A percentile compares a stretch with the other conserved stretches of the same genome.
These are phyloP conservation scores for Eilema depressum DNA, from an alignment of 2,888 invertebrate genomes.

Conservation along the genomic window DNA sequence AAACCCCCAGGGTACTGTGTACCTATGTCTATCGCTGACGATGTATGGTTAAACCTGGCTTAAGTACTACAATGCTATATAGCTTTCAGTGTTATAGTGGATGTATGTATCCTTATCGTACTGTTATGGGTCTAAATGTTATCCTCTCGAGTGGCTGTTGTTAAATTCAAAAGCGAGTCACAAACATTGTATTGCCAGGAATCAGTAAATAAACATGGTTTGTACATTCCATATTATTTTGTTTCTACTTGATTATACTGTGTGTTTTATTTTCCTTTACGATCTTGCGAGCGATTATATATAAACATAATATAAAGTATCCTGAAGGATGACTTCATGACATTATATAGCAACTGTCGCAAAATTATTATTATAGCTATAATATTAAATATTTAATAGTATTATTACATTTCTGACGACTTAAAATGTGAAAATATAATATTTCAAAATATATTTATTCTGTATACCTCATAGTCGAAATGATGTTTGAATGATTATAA, in stretches of 20 bases:
- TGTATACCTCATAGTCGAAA: conserved; percentile 86
- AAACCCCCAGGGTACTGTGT: conserved; percentile 81
- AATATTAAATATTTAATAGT: conserved; percentile 62
- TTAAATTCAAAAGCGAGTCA: conserved; percentile 74
- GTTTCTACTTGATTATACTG: conserved; percentile 86
- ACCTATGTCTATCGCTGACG: conserved; percentile 72
- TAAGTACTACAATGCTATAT: conserved; percentile 70
- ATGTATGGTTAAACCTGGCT: conserved; percentile 79
- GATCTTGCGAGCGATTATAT: conserved; percentile 68
- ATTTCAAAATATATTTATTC: conserved; percentile 83
- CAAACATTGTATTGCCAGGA: conserved; percentile 87
- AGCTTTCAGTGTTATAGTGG: conserved; percentile 83
- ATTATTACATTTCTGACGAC: conserved; percentile 76
- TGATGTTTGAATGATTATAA: conserved; percentile 86
- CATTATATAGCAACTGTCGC: conserved; percentile 70
- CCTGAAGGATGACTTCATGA: conserved; percentile 74
- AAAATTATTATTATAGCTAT: conserved; percentile 65
- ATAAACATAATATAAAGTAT: conserved; percentile 51
- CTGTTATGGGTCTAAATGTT: conserved; percentile 65
- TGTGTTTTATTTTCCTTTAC: conserved; percentile 85
- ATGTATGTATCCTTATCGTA: conserved; percentile 73
- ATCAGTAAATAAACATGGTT: conserved; percentile 91
- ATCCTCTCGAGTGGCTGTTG: conserved; percentile 66
- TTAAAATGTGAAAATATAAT: conserved; percentile 71
- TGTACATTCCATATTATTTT: conserved; percentile 93